Evolutionary conservation across 2,113 vertebrate species (phyloP).

Genomic region (cat (Felis catus)): F.catus_Fca126_mat1.0 CM031411.1:124898001-124898500

Average conservation of each 20-base stretch:
- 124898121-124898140: background rate
- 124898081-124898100: background rate
- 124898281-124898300: background rate
- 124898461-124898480: slow-evolving; percentile 35
- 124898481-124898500: slow-evolving; percentile 62
- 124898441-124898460: background rate
- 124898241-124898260: no score
- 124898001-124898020: background rate
- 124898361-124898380: background rate
- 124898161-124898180: background rate
- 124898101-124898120: background rate
- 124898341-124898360: background rate
- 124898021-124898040: background rate
- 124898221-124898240: background rate
- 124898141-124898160: background rate
- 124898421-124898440: background rate
- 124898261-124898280: no score
- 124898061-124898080: background rate
- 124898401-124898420: background rate
- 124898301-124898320: background rate
- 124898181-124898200: background rate
- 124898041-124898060: background rate
- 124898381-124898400: background rate
- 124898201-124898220: background rate
- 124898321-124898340: background rate